phyloP scores from a whole-genome alignment of 2,797 vertebrate genomes.

The Poeciliopsis turneri region DNA sequence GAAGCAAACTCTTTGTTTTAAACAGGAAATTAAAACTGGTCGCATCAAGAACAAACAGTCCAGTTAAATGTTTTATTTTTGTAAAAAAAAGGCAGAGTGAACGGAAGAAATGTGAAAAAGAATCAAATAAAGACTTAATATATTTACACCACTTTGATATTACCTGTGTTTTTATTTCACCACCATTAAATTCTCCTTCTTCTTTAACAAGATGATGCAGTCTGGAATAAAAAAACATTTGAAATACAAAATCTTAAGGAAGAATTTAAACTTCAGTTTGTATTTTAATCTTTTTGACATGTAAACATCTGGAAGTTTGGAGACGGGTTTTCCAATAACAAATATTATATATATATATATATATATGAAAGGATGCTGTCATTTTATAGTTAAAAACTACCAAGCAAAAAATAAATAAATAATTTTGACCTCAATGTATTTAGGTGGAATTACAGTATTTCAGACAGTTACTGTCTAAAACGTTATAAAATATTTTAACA shows the following conservation, averaged over 20 bases:
- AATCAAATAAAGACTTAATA: slow-evolving; percentile 67
- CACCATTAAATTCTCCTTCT: neutral
- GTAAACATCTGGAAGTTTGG: neutral
- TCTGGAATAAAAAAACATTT: neutral
- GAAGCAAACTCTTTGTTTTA: neutral
- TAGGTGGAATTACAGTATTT: neutral
- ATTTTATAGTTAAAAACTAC: no score
- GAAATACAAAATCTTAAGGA: neutral
- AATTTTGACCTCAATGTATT: neutral
- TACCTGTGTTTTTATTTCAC: neutral
- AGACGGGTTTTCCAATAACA: neutral
- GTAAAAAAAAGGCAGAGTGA: slow-evolving; percentile 25
- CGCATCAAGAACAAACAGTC: neutral
- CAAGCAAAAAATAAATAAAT: neutral
- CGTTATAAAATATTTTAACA: neutral
- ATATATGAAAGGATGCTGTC: no score
- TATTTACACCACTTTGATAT: slow-evolving; percentile 32
- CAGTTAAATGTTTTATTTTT: slow-evolving; percentile 61
- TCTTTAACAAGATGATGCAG: neutral
- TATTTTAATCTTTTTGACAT: neutral
- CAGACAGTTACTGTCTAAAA: neutral
- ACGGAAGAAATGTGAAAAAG: slow-evolving; percentile 27
- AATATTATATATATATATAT: neutral
- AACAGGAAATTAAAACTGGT: neutral
- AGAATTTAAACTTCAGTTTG: neutral